These are phyloP conservation scores for Orcinus orca DNA, from an alignment of 2,113 vertebrate genomes.

Conservation along the genomic window DNA sequence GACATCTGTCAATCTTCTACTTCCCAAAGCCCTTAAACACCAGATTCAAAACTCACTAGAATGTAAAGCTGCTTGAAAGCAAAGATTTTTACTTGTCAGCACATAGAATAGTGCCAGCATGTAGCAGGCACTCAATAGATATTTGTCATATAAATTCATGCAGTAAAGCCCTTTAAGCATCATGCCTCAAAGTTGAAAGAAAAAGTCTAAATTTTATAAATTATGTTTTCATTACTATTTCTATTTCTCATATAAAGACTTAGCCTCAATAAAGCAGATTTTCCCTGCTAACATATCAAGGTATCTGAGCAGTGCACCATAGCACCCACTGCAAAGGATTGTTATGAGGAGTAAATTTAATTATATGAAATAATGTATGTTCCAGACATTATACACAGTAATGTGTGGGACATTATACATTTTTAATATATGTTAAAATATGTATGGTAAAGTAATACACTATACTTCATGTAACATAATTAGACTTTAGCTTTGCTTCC, in stretches of 20 bases:
- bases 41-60: background rate
- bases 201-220: background rate
- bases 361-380: background rate
- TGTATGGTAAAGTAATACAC: background rate
- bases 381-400: background rate
- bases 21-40: background rate
- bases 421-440: constrained; percentile 7
- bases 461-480: background rate
- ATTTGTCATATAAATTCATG: background rate
- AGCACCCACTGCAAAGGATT: background rate
- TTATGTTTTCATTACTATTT: background rate
- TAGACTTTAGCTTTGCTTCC: constrained; percentile 34
- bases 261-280: background rate
- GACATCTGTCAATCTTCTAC: background rate
- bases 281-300: background rate
- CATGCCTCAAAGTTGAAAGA: background rate
- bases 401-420: background rate
- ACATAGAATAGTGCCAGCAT: background rate
- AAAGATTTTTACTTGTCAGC: constrained; percentile 5
- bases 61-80: background rate
- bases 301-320: background rate
- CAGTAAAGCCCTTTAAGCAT: background rate
- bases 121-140: background rate
- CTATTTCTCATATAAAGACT: background rate
- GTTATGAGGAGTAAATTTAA: background rate